Conservation (phyloP, 1,140 invertebrate genomes). For the Heliconius himera region DNA sequence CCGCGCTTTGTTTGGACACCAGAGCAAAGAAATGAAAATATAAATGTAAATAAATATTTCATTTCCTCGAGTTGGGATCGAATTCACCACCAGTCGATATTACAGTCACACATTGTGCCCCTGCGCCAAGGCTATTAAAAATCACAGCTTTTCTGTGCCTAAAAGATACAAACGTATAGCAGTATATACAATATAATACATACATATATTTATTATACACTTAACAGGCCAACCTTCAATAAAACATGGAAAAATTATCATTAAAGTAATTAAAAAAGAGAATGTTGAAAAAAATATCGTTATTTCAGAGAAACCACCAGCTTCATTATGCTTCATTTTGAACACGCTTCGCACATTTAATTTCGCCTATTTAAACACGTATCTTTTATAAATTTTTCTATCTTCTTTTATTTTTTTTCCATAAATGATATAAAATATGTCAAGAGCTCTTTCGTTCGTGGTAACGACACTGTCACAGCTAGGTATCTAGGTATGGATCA, state of each 20-base stretch:
- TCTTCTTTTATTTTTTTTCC: conserved; percentile 29
- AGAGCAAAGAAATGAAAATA: too few relatives aligned
- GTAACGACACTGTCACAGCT: conserved; percentile 35
- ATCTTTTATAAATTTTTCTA: conserved; percentile 16
- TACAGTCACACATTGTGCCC: too few relatives aligned
- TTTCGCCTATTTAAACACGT: conserved; percentile 11
- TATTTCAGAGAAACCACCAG: background rate
- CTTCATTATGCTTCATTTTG: background rate
- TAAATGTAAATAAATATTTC: too few relatives aligned
- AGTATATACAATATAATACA: too few relatives aligned
- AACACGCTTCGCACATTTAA: background rate
- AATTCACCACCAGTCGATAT: too few relatives aligned
- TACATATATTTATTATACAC: background rate
- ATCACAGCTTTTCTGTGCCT: too few relatives aligned
- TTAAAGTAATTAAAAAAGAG: background rate
- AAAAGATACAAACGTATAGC: too few relatives aligned
- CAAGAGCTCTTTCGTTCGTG: conserved; percentile 34
- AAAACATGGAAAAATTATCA: background rate
- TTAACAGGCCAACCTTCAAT: background rate
- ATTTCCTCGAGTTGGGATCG: too few relatives aligned
- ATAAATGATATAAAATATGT: conserved; percentile 39
- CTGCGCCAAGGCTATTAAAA: too few relatives aligned
- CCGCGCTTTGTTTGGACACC: too few relatives aligned
- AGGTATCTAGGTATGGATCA: conserved; percentile 22
- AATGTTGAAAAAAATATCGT: background rate